These are phyloP conservation scores for Lepidonotus clava DNA, from an alignment of 2,888 invertebrate genomes.

Conservation along the genomic window DNA sequence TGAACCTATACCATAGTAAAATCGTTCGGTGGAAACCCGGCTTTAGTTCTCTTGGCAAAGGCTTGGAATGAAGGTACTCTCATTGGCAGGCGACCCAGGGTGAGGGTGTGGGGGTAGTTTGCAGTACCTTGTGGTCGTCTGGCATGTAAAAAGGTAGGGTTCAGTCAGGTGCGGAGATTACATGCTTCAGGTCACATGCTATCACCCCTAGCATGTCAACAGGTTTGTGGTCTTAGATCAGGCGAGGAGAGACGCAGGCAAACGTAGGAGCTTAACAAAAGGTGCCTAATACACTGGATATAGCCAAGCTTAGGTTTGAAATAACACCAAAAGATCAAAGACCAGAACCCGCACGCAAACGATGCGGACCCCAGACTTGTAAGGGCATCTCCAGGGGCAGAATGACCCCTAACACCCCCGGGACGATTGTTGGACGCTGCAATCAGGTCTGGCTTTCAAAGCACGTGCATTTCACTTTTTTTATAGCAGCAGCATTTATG, in stretches of 20 bases:
- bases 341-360: neutral
- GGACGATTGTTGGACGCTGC: no score
- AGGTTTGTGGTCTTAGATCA: neutral
- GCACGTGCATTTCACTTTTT: no score
- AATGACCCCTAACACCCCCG: neutral
- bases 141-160: neutral
- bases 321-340: neutral
- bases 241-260: neutral
- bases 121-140: neutral
- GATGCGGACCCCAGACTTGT: neutral
- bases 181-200: constrained; percentile 21
- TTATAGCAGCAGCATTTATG: no score
- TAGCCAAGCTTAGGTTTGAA: neutral
- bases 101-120: neutral
- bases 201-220: constrained; percentile 34
- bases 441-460: no score
- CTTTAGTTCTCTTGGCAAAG: no score
- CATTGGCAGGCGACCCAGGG: neutral
- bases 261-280: neutral
- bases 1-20: no score
- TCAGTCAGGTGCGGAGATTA: constrained; percentile 33
- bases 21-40: no score
- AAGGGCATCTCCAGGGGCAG: neutral
- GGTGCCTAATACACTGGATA: neutral
- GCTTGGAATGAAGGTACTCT: no score